A percentile compares a stretch with the other conserved stretches of the same genome.
These are phyloP conservation scores for Jaculus jaculus DNA, from an alignment of 2,113 vertebrate species.

Conservation along the genomic window DNA sequence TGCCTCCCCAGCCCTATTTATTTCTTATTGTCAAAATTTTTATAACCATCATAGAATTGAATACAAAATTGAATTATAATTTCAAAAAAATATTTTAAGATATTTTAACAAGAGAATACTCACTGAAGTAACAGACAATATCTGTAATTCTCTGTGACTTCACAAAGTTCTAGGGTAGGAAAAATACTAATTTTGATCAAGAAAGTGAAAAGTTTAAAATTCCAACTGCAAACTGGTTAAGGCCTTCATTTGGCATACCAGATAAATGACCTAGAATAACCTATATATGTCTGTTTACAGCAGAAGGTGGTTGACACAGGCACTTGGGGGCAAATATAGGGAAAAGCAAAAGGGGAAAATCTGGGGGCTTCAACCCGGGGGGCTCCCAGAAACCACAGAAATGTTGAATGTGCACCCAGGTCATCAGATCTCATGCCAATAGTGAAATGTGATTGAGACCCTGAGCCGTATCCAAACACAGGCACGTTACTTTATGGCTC, in stretches of 20 bases:
- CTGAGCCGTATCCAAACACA: no score
- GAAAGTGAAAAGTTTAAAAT: not conserved
- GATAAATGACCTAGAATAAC: not conserved
- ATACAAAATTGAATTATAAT: not conserved
- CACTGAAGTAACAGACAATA: not conserved
- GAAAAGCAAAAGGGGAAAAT: no score
- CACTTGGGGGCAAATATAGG: rapidly evolving
- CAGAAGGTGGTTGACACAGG: rapidly evolving
- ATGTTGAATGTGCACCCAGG: not conserved
- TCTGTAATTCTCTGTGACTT: not conserved
- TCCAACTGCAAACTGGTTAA: not conserved
- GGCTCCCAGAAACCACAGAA: not conserved
- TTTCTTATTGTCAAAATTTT: not conserved
- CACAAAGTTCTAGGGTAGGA: not conserved
- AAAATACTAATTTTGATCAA: not conserved
- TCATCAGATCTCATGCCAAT: not conserved
- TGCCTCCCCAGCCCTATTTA: no score
- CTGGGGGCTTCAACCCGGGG: rapidly evolving
- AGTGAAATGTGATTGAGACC: not conserved
- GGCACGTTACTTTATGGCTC: conserved; percentile 92
- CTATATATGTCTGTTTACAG: not conserved
- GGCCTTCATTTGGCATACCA: not conserved
- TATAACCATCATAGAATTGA: not conserved
- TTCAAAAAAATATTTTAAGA: not conserved
- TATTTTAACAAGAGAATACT: not conserved